Conservation (phyloP, 2,888 invertebrate genomes). For the Tetropium fuscum region DNA sequence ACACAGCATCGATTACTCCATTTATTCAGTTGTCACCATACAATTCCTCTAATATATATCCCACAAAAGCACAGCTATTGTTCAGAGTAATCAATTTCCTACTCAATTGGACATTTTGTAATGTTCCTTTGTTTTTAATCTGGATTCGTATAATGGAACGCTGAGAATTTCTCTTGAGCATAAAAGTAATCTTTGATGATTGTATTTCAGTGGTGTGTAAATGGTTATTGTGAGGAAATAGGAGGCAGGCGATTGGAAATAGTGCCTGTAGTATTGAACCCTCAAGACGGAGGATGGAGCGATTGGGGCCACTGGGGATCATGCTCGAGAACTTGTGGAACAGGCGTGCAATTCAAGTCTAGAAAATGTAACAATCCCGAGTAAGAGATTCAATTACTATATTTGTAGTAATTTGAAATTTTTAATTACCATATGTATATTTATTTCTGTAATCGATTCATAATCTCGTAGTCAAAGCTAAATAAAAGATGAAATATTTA, state of each 20-base stretch:
- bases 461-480: not conserved
- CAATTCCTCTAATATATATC: slow-evolving; percentile 1
- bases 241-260: slow-evolving; percentile 64
- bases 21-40: not conserved
- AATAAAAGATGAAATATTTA: too few relatives aligned
- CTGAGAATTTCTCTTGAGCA: slow-evolving; percentile 5
- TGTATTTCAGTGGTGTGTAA: slow-evolving; percentile 76
- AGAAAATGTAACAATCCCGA: slow-evolving; percentile 73
- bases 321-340: slow-evolving; percentile 78
- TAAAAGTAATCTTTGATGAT: slow-evolving; percentile 24
- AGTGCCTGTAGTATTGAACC: slow-evolving; percentile 65
- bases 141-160: slow-evolving; percentile 5
- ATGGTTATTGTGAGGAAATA: slow-evolving; percentile 75
- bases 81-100: slow-evolving; percentile 12
- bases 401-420: too few relatives aligned
- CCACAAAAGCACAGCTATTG: slow-evolving; percentile 2
- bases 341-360: slow-evolving; percentile 74
- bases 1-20: too few relatives aligned
- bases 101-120: not conserved
- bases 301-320: slow-evolving; percentile 76
- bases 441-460: too few relatives aligned
- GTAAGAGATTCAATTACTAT: slow-evolving; percentile 51
- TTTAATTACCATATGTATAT: too few relatives aligned
- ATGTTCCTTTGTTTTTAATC: slow-evolving; percentile 17
- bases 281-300: slow-evolving; percentile 71